phyloP scores from a whole-genome alignment of 2,888 invertebrate species.

The Hyposoter dolosus region DNA sequence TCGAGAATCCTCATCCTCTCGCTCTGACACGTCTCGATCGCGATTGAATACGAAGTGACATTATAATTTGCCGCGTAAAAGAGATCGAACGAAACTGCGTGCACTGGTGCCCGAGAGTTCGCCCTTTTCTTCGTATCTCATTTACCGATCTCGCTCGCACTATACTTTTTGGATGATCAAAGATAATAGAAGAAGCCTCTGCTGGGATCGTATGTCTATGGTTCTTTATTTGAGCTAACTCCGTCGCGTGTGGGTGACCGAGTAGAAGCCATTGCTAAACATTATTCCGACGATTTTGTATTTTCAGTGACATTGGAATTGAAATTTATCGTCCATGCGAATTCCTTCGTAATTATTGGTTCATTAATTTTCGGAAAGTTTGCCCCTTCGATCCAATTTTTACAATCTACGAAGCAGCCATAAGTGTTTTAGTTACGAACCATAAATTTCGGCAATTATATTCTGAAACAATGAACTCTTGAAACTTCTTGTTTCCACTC shows the following conservation, averaged over 20 bases:
- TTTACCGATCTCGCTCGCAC: not conserved
- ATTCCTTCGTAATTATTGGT: not conserved
- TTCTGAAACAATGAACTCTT: not conserved
- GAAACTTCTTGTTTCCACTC: not conserved
- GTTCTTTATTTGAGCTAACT: not conserved
- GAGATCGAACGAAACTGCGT: slow-evolving; percentile 17
- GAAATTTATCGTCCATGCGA: not conserved
- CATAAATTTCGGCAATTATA: slow-evolving; percentile 23
- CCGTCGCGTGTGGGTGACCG: not conserved
- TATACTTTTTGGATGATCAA: slow-evolving; percentile 30
- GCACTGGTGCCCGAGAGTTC: slow-evolving; percentile 7
- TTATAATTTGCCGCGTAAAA: slow-evolving; percentile 50
- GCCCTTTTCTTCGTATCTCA: slow-evolving; percentile 20
- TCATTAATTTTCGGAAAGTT: not conserved
- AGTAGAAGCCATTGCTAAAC: not conserved
- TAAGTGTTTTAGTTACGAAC: not conserved
- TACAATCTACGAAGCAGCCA: not conserved
- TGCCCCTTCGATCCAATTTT: not conserved
- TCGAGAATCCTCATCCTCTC: slow-evolving; percentile 22
- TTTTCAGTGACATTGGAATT: not conserved
- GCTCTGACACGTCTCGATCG: slow-evolving; percentile 23
- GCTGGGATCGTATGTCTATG: not conserved
- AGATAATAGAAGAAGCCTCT: slow-evolving; percentile 16
- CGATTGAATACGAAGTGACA: slow-evolving; percentile 59
- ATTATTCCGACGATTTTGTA: not conserved